Evolutionary conservation across 1,140 invertebrate genomes (phyloP).

Genomic region (Metaphire vulgaris): DNA sequence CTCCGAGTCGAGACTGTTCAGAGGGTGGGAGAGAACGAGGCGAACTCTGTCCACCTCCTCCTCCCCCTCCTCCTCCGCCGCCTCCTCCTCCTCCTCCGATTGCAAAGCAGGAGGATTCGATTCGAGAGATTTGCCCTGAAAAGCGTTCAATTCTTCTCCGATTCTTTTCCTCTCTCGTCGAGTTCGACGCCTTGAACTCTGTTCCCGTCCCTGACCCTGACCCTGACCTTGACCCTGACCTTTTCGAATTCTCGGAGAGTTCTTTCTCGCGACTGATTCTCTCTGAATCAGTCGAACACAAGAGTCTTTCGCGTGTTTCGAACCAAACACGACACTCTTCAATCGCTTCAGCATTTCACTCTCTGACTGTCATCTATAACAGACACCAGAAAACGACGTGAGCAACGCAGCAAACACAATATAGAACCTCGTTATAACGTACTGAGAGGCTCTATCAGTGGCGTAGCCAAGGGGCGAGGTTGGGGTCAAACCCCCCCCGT

Average conservation of each 20-base stretch:
- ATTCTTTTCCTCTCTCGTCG: background rate
- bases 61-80: background rate
- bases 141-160: background rate
- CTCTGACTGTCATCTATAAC: background rate
- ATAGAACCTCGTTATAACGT: too few relatives aligned
- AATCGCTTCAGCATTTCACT: background rate
- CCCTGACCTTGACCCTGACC: background rate
- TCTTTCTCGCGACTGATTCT: background rate
- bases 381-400: background rate
- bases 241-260: background rate
- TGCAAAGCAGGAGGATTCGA: too few relatives aligned
- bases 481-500: too few relatives aligned
- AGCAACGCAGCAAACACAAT: background rate
- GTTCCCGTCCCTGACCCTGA: background rate
- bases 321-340: background rate
- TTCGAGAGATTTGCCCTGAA: too few relatives aligned
- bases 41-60: background rate
- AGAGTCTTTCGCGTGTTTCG: background rate
- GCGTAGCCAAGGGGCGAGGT: too few relatives aligned
- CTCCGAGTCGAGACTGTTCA: too few relatives aligned
- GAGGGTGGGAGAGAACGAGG: background rate
- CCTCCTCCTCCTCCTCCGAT: too few relatives aligned
- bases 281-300: too few relatives aligned
- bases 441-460: too few relatives aligned
- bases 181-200: background rate